Percentiles rank a stretch among this genome's conserved stretches.
Evolutionary conservation across 2,888 invertebrate species (phyloP).

Genomic region (Pollenia griseotomentosa): DNA sequence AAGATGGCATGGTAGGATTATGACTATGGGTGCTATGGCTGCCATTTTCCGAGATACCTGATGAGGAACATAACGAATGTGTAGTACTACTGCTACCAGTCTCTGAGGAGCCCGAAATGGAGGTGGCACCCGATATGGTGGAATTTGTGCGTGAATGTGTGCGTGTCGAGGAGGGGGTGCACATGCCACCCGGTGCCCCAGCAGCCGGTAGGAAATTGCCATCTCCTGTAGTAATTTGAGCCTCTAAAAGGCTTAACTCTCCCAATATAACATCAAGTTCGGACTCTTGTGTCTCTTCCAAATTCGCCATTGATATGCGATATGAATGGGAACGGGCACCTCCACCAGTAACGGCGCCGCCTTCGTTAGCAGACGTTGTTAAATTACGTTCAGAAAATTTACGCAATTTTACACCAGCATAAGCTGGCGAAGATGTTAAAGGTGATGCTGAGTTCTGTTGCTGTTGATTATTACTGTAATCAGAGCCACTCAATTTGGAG

Average conservation of each 20-base stretch:
- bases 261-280: constrained; percentile 98
- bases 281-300: constrained; percentile 97
- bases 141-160: constrained; percentile 84
- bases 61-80: constrained; percentile 81
- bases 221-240: constrained; percentile 83
- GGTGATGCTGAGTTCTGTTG: constrained; percentile 51
- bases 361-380: constrained; percentile 68
- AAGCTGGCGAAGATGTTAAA: constrained; percentile 75
- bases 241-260: constrained; percentile 96
- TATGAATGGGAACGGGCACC: constrained; percentile 83
- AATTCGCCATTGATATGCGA: constrained; percentile 97
- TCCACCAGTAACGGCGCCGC: constrained; percentile 72
- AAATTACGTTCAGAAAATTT: constrained; percentile 79
- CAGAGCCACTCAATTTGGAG: constrained; percentile 62
- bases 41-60: constrained; percentile 83
- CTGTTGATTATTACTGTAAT: constrained; percentile 33
- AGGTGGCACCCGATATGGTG: constrained; percentile 83
- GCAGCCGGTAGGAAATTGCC: constrained; percentile 77
- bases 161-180: constrained; percentile 79
- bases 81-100: constrained; percentile 81
- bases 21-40: constrained; percentile 72
- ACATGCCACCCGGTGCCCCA: constrained; percentile 75
- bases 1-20: constrained; percentile 57
- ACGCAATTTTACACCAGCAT: constrained; percentile 79
- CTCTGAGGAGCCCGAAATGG: constrained; percentile 80